Conservation (phyloP, 2,888 invertebrate species). For the Calliopum simillimum region DNA sequence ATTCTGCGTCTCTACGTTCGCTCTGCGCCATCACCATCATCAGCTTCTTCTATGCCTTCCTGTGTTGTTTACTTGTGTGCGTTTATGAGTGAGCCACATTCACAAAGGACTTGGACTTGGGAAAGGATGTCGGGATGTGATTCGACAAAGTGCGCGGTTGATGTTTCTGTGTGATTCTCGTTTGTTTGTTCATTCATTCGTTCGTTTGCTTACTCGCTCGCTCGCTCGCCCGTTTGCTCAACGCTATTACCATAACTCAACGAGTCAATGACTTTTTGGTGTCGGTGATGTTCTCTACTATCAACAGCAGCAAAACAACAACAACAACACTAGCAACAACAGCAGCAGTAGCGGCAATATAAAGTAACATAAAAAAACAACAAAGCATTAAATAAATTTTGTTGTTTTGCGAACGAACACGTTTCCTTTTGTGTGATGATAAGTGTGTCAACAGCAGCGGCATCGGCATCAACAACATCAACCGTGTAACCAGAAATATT, state of each 20-base stretch:
- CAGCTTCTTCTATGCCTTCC: no score
- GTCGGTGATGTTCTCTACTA: conserved; percentile 62
- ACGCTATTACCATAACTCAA: conserved; percentile 59
- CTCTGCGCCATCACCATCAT: not conserved
- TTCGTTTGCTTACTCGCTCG: conserved; percentile 14
- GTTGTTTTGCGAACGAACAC: conserved; percentile 61
- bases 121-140: conserved; percentile 23
- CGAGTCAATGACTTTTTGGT: conserved; percentile 65
- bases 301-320: conserved; percentile 54
- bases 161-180: conserved; percentile 17
- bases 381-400: conserved; percentile 47
- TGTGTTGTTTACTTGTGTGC: conserved; percentile 27
- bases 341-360: conserved; percentile 9
- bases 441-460: conserved; percentile 58
- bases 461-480: conserved; percentile 43
- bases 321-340: conserved; percentile 25
- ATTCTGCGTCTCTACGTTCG: not conserved
- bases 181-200: conserved; percentile 23
- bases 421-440: conserved; percentile 54
- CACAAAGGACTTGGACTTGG: conserved; percentile 23
- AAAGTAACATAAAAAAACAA: not conserved
- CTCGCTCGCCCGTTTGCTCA: conserved; percentile 30
- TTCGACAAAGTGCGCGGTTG: conserved; percentile 18
- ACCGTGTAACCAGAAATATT: conserved; percentile 41
- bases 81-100: conserved; percentile 6